Percentiles rank a stretch among this genome's conserved stretches.
phyloP scores from a whole-genome alignment of 2,797 vertebrate species.

The Takifugu ocellatus region DNA sequence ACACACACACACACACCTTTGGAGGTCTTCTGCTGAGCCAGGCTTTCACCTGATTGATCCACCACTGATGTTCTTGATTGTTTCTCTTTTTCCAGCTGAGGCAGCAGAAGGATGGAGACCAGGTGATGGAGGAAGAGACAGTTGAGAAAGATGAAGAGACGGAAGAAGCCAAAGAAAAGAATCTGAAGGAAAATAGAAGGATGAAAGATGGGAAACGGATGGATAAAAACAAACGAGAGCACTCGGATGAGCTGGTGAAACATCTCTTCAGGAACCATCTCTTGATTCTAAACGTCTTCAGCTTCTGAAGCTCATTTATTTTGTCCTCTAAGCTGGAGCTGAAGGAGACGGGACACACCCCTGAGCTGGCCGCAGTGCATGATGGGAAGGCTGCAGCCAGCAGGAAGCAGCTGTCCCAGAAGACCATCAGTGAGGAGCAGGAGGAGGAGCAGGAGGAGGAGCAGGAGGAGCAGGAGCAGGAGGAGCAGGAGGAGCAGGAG shows the following conservation, averaged over 20 bases:
- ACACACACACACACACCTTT: too few relatives aligned
- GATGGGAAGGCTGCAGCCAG: slow-evolving; percentile 36
- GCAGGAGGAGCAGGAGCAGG: too few relatives aligned
- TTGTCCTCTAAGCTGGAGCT: slow-evolving; percentile 50
- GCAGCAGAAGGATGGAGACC: slow-evolving; percentile 10
- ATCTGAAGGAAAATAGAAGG: slow-evolving; percentile 7
- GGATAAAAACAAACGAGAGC: not conserved
- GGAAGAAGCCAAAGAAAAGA: slow-evolving; percentile 24
- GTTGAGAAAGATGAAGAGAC: slow-evolving; percentile 10
- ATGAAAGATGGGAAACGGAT: not conserved
- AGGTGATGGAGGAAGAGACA: slow-evolving; percentile 4
- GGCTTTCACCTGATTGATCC: too few relatives aligned
- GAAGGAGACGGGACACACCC: slow-evolving; percentile 76
- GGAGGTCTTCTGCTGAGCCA: too few relatives aligned
- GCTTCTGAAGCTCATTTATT: not conserved
- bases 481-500: too few relatives aligned
- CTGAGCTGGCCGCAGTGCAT: slow-evolving; percentile 54
- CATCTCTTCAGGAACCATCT: too few relatives aligned
- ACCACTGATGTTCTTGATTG: not conserved
- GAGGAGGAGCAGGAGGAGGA: too few relatives aligned
- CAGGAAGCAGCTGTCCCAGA: slow-evolving; percentile 44
- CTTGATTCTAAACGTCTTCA: too few relatives aligned
- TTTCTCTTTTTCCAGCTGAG: not conserved
- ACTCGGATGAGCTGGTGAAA: too few relatives aligned
- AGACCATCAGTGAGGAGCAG: slow-evolving; percentile 33